Conservation (phyloP, 2,888 invertebrate species). For the Aproaerema taeniolella region DNA sequence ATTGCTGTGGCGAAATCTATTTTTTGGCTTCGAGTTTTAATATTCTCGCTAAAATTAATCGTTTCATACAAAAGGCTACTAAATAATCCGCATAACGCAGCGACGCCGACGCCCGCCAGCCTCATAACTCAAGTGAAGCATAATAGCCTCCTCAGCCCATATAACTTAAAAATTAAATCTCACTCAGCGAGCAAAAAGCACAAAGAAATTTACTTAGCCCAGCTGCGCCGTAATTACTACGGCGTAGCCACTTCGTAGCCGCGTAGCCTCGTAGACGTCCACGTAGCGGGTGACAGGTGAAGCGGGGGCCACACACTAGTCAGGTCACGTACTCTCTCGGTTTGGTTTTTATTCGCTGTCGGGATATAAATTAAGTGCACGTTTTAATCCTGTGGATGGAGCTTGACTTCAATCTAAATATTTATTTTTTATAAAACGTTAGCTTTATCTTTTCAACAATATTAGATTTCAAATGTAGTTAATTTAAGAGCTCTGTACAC, state of each 20-base stretch:
- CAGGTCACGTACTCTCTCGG: not conserved
- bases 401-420: too few species aligned
- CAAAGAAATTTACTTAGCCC: constrained; percentile 5
- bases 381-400: too few species aligned
- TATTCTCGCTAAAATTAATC: too few species aligned
- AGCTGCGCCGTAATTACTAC: constrained; percentile 6
- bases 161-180: constrained; percentile 2
- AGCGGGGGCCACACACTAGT: constrained; percentile 18
- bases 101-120: constrained; percentile 2
- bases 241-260: constrained; percentile 13
- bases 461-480: too few species aligned
- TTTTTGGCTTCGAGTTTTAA: too few species aligned
- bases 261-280: constrained; percentile 28
- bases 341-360: not conserved
- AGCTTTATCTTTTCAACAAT: too few species aligned
- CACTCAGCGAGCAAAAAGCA: not conserved
- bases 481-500: too few species aligned
- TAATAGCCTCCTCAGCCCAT: constrained; percentile 4
- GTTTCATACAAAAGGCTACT: too few species aligned
- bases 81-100: too few species aligned
- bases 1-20: too few species aligned
- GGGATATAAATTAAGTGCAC: too few species aligned
- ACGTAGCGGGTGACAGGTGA: constrained; percentile 21
- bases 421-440: too few species aligned
- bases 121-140: not conserved